phyloP scores from a whole-genome alignment of 2,888 invertebrate genomes.

The Epirrhoe tristata region DNA sequence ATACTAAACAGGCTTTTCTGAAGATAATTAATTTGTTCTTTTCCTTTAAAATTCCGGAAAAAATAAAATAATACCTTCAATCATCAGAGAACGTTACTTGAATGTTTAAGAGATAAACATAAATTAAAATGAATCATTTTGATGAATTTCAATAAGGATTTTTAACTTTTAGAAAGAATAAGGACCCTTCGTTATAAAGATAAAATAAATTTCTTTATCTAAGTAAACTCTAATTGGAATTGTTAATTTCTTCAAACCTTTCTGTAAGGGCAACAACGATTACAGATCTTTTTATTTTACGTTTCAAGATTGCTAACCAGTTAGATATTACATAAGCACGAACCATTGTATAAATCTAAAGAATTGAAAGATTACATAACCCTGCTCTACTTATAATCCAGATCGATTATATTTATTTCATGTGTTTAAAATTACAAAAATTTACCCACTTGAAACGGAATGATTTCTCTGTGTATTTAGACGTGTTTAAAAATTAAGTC shows the following conservation, averaged over 20 bases:
- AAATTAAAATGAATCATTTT: conserved; percentile 31
- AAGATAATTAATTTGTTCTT: too few relatives aligned
- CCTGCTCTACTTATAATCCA: too few relatives aligned
- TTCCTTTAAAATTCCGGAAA: neutral
- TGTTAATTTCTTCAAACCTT: conserved; percentile 27
- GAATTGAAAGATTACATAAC: neutral
- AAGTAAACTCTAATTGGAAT: conserved; percentile 31
- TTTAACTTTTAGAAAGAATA: conserved; percentile 27
- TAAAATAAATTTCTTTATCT: conserved; percentile 27
- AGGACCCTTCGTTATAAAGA: conserved; percentile 22
- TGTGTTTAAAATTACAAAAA: neutral
- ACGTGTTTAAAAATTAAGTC: too few relatives aligned
- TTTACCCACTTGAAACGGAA: too few relatives aligned
- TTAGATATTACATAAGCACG: neutral
- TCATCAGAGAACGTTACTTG: conserved; percentile 18
- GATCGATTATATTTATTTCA: too few relatives aligned
- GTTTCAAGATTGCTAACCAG: conserved; percentile 4
- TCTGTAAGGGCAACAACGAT: conserved; percentile 8
- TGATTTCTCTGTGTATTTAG: too few relatives aligned
- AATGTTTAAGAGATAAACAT: conserved; percentile 30
- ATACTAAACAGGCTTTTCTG: too few relatives aligned
- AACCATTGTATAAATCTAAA: neutral
- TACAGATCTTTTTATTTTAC: conserved; percentile 12
- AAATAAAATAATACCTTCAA: conserved; percentile 10
- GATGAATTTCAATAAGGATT: conserved; percentile 27